These are phyloP conservation scores for Keiferia lycopersicella DNA, from an alignment of 2,888 invertebrate genomes.

Conservation along the genomic window DNA sequence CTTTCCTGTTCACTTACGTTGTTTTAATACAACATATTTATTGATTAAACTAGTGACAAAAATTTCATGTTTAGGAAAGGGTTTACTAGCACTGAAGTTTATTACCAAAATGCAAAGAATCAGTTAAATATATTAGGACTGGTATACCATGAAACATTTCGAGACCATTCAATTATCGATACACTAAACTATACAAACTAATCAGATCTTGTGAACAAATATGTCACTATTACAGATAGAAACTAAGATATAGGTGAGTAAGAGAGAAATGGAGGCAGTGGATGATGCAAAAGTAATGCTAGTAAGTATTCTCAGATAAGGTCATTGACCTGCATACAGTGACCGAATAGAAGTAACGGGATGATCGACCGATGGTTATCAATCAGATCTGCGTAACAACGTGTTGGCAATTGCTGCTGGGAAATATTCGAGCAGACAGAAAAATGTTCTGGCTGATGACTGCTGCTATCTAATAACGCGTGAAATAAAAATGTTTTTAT, in stretches of 20 bases:
- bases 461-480: slow-evolving; percentile 8
- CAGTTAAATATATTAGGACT: too few relatives aligned
- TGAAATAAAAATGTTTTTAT: background rate
- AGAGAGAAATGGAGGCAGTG: slow-evolving; percentile 22
- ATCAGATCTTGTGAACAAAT: slow-evolving; percentile 25
- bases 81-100: too few relatives aligned
- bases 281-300: slow-evolving; percentile 25
- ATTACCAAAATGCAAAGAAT: too few relatives aligned
- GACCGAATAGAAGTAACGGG: slow-evolving; percentile 78
- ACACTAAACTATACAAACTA: slow-evolving; percentile 11
- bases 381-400: slow-evolving; percentile 80
- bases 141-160: background rate
- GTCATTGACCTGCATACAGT: slow-evolving; percentile 72
- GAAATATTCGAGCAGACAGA: slow-evolving; percentile 11
- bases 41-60: background rate
- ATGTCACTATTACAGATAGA: slow-evolving; percentile 22
- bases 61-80: background rate
- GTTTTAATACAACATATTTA: background rate
- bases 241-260: slow-evolving; percentile 22
- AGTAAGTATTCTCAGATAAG: slow-evolving; percentile 50
- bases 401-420: slow-evolving; percentile 67
- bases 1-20: slow-evolving; percentile 12
- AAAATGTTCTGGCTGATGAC: slow-evolving; percentile 5
- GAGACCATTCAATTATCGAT: slow-evolving; percentile 18
- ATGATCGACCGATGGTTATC: slow-evolving; percentile 66